Evolutionary conservation across 2,113 vertebrate species (phyloP).

Genomic region (Cephalopterus ornatus): DNA sequence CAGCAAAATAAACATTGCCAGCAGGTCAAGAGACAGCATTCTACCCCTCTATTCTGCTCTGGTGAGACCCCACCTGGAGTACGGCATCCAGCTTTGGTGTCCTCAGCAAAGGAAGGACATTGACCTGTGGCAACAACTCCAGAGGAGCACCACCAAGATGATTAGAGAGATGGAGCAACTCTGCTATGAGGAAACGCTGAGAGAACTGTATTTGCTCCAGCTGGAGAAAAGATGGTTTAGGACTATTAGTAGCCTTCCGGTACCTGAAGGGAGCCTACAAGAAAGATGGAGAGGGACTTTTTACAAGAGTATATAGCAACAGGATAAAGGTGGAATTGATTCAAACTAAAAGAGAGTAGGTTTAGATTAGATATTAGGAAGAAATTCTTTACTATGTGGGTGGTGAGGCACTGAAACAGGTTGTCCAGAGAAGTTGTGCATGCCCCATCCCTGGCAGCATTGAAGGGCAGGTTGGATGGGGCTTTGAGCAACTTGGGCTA

Average conservation of each 20-base stretch:
- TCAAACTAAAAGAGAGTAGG: not conserved
- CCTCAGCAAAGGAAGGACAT: not conserved
- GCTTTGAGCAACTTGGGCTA: not conserved
- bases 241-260: not conserved
- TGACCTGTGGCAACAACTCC: accelerated
- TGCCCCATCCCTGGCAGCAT: not conserved
- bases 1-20: accelerated
- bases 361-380: not conserved
- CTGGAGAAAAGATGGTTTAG: not conserved
- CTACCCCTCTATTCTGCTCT: not conserved
- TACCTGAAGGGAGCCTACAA: not conserved
- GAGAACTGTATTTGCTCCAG: not conserved
- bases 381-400: not conserved
- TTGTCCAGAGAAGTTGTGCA: not conserved
- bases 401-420: not conserved
- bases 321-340: not conserved
- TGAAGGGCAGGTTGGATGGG: not conserved
- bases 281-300: not conserved
- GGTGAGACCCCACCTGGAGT: not conserved
- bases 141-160: not conserved
- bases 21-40: not conserved
- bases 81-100: not conserved
- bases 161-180: not conserved
- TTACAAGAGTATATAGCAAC: no score
- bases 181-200: not conserved